Evolutionary conservation across 2,888 invertebrate genomes (phyloP).

Genomic region (Tryphoninae sp.): DNA sequence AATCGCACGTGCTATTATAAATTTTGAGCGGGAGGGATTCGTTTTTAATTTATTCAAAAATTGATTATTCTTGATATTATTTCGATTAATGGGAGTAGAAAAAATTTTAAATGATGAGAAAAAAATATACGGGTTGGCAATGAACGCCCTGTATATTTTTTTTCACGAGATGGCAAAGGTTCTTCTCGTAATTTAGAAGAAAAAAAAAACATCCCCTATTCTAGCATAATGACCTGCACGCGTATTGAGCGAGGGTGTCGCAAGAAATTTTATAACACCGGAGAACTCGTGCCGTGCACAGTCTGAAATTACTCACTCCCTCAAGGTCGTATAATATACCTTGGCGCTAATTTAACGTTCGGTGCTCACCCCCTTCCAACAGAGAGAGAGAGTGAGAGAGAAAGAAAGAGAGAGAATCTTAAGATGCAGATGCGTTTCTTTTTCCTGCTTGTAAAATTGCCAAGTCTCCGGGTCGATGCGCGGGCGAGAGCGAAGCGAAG

Average conservation of each 20-base stretch:
- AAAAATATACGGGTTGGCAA: no score
- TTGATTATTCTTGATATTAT: no score
- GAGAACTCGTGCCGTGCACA: neutral
- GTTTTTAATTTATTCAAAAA: no score
- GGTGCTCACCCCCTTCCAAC: neutral
- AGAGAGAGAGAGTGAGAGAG: neutral
- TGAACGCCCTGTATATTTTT: no score
- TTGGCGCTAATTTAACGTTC: slow-evolving; percentile 37
- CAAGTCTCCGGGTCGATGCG: neutral
- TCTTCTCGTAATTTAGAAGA: neutral
- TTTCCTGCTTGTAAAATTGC: slow-evolving; percentile 34
- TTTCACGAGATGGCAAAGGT: neutral
- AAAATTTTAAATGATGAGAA: no score
- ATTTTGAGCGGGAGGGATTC: no score
- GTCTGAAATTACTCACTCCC: slow-evolving; percentile 22
- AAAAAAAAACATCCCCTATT: neutral
- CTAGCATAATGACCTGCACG: neutral
- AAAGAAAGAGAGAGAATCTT: neutral
- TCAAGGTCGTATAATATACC: slow-evolving; percentile 28
- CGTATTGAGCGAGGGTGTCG: neutral
- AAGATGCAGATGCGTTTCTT: neutral
- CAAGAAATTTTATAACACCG: slow-evolving; percentile 24
- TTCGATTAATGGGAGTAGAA: no score
- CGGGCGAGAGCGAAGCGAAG: slow-evolving; percentile 25
- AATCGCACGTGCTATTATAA: no score